These are phyloP conservation scores for Irena cyanogastra DNA, from an alignment of 2,113 vertebrate species.

Conservation along the genomic window DNA sequence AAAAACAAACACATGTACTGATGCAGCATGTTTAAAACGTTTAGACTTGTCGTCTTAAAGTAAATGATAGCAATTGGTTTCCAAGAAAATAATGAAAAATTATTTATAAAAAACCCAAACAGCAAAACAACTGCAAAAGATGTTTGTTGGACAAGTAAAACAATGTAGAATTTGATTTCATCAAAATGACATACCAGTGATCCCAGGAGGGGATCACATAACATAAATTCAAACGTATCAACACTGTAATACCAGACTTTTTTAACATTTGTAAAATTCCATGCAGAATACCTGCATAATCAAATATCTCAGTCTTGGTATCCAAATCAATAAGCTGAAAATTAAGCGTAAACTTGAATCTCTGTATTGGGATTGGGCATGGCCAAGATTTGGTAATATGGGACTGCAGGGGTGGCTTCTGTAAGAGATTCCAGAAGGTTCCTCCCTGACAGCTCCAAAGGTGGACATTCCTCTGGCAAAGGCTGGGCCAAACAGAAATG, in stretches of 20 bases:
- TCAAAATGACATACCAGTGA: not conserved
- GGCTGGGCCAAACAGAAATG: not conserved
- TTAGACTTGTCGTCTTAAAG: not conserved
- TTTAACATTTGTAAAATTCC: not conserved
- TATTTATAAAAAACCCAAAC: not conserved
- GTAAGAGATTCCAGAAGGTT: not conserved
- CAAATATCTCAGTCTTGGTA: not conserved
- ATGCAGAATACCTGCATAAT: not conserved
- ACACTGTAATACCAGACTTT: not conserved
- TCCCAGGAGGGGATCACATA: not conserved
- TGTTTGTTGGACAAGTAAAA: not conserved
- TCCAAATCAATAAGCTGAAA: not conserved
- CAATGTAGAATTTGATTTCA: not conserved
- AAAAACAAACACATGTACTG: not conserved
- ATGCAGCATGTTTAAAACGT: not conserved
- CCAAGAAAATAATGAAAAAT: not conserved
- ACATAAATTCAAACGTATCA: not conserved
- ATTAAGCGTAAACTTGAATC: not conserved
- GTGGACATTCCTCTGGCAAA: not conserved
- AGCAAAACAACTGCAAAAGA: not conserved
- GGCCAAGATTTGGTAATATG: too few relatives aligned
- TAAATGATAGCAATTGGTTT: not conserved
- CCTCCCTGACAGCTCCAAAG: not conserved
- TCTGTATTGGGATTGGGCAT: not conserved
- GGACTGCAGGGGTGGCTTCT: not conserved